These are phyloP conservation scores for Fistularia tabacaria DNA, from an alignment of 2,797 vertebrate species.

Conservation along the genomic window DNA sequence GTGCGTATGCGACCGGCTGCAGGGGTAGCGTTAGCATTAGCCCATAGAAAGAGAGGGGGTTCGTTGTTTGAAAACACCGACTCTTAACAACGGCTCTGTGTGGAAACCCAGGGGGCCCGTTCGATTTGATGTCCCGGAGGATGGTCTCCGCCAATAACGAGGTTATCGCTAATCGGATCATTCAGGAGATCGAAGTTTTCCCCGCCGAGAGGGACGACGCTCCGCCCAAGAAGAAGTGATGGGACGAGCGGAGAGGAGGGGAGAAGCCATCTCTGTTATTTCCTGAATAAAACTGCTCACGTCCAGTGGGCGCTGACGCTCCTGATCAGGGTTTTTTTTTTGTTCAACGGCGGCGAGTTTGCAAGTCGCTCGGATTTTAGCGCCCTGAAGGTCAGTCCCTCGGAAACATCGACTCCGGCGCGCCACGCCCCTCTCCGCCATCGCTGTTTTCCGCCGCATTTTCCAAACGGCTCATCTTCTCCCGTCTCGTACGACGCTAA, in stretches of 20 bases:
- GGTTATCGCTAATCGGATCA: slow-evolving; percentile 79
- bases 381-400: no score
- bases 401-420: no score
- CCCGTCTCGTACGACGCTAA: slow-evolving; percentile 20
- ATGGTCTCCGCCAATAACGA: slow-evolving; percentile 86
- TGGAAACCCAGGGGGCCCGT: slow-evolving; percentile 77
- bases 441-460: slow-evolving; percentile 17
- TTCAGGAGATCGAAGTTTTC: slow-evolving; percentile 85
- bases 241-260: not conserved
- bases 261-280: slow-evolving; percentile 2
- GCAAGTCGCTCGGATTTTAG: no score
- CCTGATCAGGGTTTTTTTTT: not conserved
- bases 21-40: not conserved
- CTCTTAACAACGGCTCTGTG: slow-evolving; percentile 20
- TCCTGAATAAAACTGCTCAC: slow-evolving; percentile 32
- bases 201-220: slow-evolving; percentile 80
- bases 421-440: not conserved
- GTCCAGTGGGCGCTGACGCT: slow-evolving; percentile 6
- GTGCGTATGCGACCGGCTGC: slow-evolving; percentile 54
- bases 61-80: not conserved
- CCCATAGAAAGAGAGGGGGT: not conserved
- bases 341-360: no score
- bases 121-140: slow-evolving; percentile 94
- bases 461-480: slow-evolving; percentile 13
- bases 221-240: slow-evolving; percentile 20